Percentiles rank a stretch among this genome's conserved stretches.
These are phyloP conservation scores for Taurulus bubalis DNA, from an alignment of 2,113 vertebrate genomes.

Conservation along the genomic window DNA sequence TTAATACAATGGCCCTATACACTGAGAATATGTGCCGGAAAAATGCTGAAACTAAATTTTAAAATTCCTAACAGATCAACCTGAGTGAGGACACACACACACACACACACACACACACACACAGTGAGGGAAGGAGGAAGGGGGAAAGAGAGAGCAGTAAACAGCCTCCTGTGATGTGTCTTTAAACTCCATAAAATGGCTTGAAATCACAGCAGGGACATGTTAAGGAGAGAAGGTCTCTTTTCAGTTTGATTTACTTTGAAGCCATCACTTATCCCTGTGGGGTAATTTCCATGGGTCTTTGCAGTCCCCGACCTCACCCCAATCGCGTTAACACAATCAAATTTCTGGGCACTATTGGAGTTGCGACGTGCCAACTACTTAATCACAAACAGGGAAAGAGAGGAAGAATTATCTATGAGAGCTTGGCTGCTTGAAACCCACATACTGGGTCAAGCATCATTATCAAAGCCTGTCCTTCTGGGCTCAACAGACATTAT, in stretches of 20 bases:
- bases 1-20: conserved; percentile 44
- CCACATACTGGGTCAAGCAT: conserved; percentile 60
- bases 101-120: neutral
- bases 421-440: conserved; percentile 45
- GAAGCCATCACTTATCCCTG: conserved; percentile 60
- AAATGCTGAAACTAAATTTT: conserved; percentile 44
- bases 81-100: neutral
- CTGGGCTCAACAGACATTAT: conserved; percentile 36
- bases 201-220: conserved; percentile 62
- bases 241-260: conserved; percentile 73
- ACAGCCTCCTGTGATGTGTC: conserved; percentile 55
- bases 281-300: conserved; percentile 67
- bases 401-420: conserved; percentile 37
- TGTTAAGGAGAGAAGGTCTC: conserved; percentile 47
- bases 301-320: conserved; percentile 50
- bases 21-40: conserved; percentile 41
- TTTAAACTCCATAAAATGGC: conserved; percentile 61
- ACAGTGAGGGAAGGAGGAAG: conserved; percentile 6
- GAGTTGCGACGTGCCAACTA: conserved; percentile 53
- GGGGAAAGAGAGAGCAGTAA: conserved; percentile 21
- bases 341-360: conserved; percentile 60
- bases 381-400: conserved; percentile 47
- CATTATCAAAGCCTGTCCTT: conserved; percentile 52
- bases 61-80: conserved; percentile 19
- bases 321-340: conserved; percentile 68